These are phyloP conservation scores for Neocloeon triangulifer DNA, from an alignment of 1,140 invertebrate species.

Conservation along the genomic window DNA sequence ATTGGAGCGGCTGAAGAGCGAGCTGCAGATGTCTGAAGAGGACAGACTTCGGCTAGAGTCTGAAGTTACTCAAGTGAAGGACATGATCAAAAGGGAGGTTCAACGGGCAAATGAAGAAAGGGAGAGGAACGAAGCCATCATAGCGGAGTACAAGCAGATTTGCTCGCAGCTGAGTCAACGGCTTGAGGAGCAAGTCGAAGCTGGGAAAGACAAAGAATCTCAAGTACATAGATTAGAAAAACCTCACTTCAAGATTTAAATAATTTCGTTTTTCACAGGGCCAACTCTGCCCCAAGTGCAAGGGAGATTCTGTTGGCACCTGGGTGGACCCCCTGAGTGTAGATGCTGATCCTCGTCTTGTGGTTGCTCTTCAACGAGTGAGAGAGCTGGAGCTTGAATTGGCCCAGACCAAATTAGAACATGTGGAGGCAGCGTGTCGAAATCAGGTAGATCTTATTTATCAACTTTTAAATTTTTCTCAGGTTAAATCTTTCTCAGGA, in stretches of 20 bases:
- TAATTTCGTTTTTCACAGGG: conserved; percentile 20
- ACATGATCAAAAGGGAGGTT: conserved; percentile 62
- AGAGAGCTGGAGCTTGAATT: conserved; percentile 84
- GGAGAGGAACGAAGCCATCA: conserved; percentile 46
- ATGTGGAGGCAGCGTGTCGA: conserved; percentile 90
- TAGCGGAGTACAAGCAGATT: conserved; percentile 82
- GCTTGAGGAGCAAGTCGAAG: conserved; percentile 51
- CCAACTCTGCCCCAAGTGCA: conserved; percentile 10
- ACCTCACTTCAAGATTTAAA: not conserved
- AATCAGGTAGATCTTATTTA: no score
- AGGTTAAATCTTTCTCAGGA: conserved; percentile 30
- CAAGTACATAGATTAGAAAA: not conserved
- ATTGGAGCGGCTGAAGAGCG: conserved; percentile 45
- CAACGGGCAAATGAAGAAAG: conserved; percentile 48
- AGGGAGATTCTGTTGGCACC: no score
- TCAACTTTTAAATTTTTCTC: no score
- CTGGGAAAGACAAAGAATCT: not conserved
- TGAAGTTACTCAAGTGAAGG: conserved; percentile 60
- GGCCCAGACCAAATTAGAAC: conserved; percentile 85
- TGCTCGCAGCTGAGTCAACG: conserved; percentile 44
- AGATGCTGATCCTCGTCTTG: no score
- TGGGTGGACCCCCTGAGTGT: no score
- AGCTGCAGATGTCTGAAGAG: conserved; percentile 54
- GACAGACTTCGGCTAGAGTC: conserved; percentile 57
- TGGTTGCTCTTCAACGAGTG: conserved; percentile 42